These are phyloP conservation scores for Parelbella ahira DNA, from an alignment of 2,888 invertebrate species.

Conservation along the genomic window DNA sequence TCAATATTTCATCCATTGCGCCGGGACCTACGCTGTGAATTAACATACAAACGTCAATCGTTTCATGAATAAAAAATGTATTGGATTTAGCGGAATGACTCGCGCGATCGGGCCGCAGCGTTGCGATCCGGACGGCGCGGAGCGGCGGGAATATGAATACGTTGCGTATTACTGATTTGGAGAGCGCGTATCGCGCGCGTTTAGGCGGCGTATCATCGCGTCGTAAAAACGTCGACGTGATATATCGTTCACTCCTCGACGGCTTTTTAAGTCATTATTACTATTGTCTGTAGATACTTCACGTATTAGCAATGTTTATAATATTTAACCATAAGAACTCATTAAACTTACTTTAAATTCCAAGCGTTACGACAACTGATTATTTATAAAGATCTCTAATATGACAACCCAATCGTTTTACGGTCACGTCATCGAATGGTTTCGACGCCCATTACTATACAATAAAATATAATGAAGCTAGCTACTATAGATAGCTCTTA, in stretches of 20 bases:
- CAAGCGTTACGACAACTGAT: too few species aligned
- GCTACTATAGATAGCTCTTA: too few species aligned
- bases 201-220: constrained; percentile 26
- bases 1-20: constrained; percentile 77
- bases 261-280: too few species aligned
- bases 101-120: constrained; percentile 55
- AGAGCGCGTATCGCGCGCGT: constrained; percentile 26
- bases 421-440: too few species aligned
- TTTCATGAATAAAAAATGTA: constrained; percentile 81
- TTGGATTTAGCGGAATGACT: constrained; percentile 78
- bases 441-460: too few species aligned
- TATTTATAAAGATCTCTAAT: too few species aligned
- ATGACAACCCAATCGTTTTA: too few species aligned
- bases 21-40: constrained; percentile 73
- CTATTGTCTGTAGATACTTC: too few species aligned
- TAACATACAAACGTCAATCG: constrained; percentile 81
- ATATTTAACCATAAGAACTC: too few species aligned
- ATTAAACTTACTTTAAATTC: too few species aligned
- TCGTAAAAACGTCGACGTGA: constrained; percentile 26
- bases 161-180: constrained; percentile 34
- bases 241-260: background rate
- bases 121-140: constrained; percentile 53
- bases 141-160: constrained; percentile 61
- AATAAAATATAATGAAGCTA: too few species aligned
- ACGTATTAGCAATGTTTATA: too few species aligned